Evolutionary conservation across 92 coral and sea anemone genomes (phyloP), one percentile per base, ranked within the genome.

Genomic region (Epizoanthus illoricatus): DNA sequence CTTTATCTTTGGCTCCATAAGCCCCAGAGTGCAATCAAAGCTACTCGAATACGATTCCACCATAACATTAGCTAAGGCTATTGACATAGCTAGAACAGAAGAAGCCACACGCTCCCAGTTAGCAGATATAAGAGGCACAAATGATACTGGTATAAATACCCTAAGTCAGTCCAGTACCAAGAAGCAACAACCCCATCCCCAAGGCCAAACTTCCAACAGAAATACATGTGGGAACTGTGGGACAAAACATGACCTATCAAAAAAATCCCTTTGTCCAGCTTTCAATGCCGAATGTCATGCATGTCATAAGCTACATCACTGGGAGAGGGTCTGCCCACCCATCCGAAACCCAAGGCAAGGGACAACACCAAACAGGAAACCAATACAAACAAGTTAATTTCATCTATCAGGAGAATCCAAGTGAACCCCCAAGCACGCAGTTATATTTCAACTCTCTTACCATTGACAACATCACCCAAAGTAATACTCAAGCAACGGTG

Each of bases 401-500:
- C 57, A 5, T 52, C 12, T 5, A 52, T 12, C 6, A 52, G 57
- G 57, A 52, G 6, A 52, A 52, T 12, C 12, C 12, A 52, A 12
- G 12, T 5, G 57, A 52, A 12, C 57, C 57, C 57, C 12, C 57
- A 5, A 52, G 6, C 12, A 5, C 57, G 6, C 90, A 91, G 84
- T 78, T 88, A 7, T 84, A 86, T 61, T 90, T 87, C 63, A 80
- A 90, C 65, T 76, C 92, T 12, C 69, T 86, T 17, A 73, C 82
- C 58, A 78, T 85, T 10, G 72, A 85, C 52, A 79, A 83, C 72
- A 80, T 87, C 62, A 71, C 84, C 1, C 81, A 87, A 45, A 57
- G 41, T n/a, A 71, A 84, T 59, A 79, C 79, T 52, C 90, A 91
- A 81, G 85, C 95, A 33, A 63, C 82, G 56, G 69, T 91, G 12